Conservation (phyloP, 2,113 vertebrate species). For the Tragelaphus buxtoni region DNA sequence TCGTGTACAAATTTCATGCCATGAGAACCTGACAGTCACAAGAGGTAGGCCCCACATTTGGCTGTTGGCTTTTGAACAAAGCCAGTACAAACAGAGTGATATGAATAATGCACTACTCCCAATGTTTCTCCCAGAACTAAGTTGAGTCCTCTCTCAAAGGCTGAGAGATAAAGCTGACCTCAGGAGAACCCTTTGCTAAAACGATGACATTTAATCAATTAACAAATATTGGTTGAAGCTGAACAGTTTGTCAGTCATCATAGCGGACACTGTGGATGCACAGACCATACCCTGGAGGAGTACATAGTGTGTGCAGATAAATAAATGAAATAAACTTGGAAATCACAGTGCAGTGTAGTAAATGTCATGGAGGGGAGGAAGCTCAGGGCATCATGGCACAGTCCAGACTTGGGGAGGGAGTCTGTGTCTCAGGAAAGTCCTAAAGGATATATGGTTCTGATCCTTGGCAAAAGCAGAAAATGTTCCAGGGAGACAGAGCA, state of each 20-base stretch:
- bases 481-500: background rate
- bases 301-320: background rate
- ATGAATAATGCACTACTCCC: too few species aligned
- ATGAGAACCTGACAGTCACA: background rate
- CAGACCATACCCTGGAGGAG: background rate
- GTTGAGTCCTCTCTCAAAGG: background rate
- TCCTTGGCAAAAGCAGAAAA: background rate
- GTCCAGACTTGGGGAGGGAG: background rate
- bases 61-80: background rate
- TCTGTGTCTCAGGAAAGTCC: background rate
- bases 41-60: background rate
- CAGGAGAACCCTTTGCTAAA: background rate
- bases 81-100: background rate
- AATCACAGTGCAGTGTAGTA: too few species aligned
- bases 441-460: background rate
- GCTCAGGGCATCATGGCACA: background rate
- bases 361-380: background rate
- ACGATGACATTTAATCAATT: background rate
- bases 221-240: background rate
- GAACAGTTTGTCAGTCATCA: background rate
- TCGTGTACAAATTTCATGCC: background rate
- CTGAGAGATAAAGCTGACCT: background rate
- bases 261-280: too few species aligned
- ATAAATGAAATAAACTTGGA: background rate
- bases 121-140: background rate